Evolutionary conservation across 2,113 vertebrate genomes (phyloP).

Genomic region (Lepus americanus): DNA sequence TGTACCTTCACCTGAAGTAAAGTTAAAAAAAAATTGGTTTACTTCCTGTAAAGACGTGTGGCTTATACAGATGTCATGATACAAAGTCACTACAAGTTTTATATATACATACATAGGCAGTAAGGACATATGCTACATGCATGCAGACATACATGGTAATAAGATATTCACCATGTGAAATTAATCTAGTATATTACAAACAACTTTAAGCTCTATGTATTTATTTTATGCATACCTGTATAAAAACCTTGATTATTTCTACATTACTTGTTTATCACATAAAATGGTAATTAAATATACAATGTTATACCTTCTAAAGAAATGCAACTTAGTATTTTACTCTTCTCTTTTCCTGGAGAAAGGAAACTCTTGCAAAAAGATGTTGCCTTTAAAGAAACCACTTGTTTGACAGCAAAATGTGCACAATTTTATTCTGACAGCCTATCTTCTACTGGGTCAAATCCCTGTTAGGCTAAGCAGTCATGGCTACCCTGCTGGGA

Average conservation of each 20-base stretch:
- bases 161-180: not conserved
- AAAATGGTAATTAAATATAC: conserved; percentile 44
- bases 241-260: conserved; percentile 12
- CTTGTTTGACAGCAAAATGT: not conserved
- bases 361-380: conserved; percentile 13
- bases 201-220: not conserved
- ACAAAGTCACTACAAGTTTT: conserved; percentile 21
- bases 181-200: not conserved
- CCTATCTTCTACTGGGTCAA: not conserved
- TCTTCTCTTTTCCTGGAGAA: conserved; percentile 23
- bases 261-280: not conserved
- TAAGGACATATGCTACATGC: no score
- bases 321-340: conserved; percentile 24
- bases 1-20: conserved; percentile 90
- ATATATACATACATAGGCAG: not conserved
- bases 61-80: not conserved
- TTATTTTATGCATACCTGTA: conserved; percentile 35
- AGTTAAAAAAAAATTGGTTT: not conserved
- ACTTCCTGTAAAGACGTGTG: conserved; percentile 21
- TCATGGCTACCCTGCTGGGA: not conserved
- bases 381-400: conserved; percentile 31
- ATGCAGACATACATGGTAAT: not conserved
- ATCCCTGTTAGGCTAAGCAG: not conserved
- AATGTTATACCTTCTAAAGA: conserved; percentile 28
- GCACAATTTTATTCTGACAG: not conserved